Percentiles rank a stretch among this genome's conserved stretches.
Conservation (phyloP, 2,888 invertebrate genomes). For the Microchrysa polita region DNA sequence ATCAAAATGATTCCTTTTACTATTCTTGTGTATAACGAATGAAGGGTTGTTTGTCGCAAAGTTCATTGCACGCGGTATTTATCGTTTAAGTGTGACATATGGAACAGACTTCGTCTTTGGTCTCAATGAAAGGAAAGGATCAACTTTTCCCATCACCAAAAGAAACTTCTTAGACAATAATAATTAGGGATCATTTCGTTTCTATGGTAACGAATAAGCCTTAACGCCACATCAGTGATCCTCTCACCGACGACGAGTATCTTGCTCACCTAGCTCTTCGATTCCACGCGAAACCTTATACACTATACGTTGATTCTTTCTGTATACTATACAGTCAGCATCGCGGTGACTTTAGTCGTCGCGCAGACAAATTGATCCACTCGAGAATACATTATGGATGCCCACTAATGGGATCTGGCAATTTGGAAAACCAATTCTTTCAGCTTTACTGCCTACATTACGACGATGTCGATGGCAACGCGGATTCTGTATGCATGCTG, state of each 20-base stretch:
- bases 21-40: not conserved
- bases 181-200: not conserved
- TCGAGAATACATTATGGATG: slow-evolving; percentile 58
- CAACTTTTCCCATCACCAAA: not conserved
- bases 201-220: not conserved
- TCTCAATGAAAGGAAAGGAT: not conserved
- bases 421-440: slow-evolving; percentile 46
- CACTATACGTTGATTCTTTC: slow-evolving; percentile 18
- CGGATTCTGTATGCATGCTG: too few species aligned
- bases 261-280: slow-evolving; percentile 49
- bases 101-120: not conserved
- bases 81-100: slow-evolving; percentile 3
- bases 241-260: slow-evolving; percentile 50
- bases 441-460: slow-evolving; percentile 25
- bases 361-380: slow-evolving; percentile 59
- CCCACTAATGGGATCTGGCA: slow-evolving; percentile 50
- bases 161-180: not conserved
- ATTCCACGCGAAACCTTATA: slow-evolving; percentile 27
- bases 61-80: not conserved
- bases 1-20: not conserved
- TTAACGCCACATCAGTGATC: slow-evolving; percentile 44
- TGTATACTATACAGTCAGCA: slow-evolving; percentile 20
- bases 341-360: not conserved
- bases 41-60: not conserved
- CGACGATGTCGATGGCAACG: not conserved